Conservation (phyloP, 1,140 invertebrate species). For the Hyposmocoma kahamanoa region DNA sequence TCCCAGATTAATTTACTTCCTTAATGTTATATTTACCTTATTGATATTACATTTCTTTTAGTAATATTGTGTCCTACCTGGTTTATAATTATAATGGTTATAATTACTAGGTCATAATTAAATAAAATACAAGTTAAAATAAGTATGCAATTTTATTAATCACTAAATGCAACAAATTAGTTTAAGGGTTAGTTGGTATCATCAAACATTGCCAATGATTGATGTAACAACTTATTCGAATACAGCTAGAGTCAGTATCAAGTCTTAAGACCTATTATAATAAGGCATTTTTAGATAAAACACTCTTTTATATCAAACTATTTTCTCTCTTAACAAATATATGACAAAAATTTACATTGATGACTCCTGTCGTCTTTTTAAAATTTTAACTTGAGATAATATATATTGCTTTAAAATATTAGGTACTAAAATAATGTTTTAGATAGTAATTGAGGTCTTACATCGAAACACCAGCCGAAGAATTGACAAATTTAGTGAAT, state of each 20-base stretch:
- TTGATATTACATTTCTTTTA: not conserved
- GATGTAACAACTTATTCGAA: constrained; percentile 51
- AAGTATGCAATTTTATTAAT: constrained; percentile 69
- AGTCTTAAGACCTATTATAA: constrained; percentile 67
- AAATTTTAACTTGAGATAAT: constrained; percentile 46
- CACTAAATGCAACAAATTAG: constrained; percentile 73
- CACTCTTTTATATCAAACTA: constrained; percentile 70
- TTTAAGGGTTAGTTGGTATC: constrained; percentile 58
- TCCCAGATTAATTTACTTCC: not conserved
- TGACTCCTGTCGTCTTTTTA: constrained; percentile 44
- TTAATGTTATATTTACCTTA: not conserved
- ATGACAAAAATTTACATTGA: constrained; percentile 59
- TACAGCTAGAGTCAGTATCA: constrained; percentile 68
- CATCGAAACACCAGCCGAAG: constrained; percentile 48
- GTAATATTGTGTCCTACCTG: not conserved
- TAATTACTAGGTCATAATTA: not conserved
- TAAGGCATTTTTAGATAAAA: constrained; percentile 72
- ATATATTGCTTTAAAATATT: constrained; percentile 58
- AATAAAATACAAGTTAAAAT: constrained; percentile 48
- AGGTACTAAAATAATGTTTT: constrained; percentile 55
- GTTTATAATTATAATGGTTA: not conserved
- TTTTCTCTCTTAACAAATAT: constrained; percentile 69
- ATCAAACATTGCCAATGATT: constrained; percentile 47
- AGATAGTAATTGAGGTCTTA: constrained; percentile 57
- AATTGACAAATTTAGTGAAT: constrained; percentile 48